Evolutionary conservation across 2,888 invertebrate genomes (phyloP), one percentile per base, ranked within the genome.

Genomic region (Chymomyza caudatula): DNA sequence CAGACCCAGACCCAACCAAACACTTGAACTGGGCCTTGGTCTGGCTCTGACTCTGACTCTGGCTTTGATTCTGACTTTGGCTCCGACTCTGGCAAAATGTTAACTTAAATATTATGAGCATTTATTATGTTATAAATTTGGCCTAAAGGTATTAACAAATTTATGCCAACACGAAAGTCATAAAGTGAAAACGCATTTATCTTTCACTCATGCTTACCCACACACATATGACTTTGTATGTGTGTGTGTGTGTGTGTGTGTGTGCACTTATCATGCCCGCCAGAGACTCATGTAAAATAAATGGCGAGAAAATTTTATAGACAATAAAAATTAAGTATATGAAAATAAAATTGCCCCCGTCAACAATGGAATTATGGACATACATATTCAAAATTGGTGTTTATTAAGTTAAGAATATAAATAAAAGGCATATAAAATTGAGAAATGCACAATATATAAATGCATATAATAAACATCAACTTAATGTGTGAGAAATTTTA

Each of bases 101-200:
- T 85, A 77, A 85, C 73, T 86, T 79, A 88, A 86, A 82, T 83
- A 85, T 82, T 83, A 83, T 81, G 77, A 87, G 86, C 88, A 87
- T 87, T 87, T 86, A 88, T 88, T 88, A 88, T 88, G 81, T 83
- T 87, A 88, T 86, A 86, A 87, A 87, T 87, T 86, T 86, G 83
- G 83, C 83, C 83, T 84, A 86, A 84, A 84, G 83, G 83, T 84
- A 84, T 84, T 84, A 84, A 84, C 83, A 84, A 84, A 85, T 84
- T 84, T 84, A 84, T 84, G 83, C 87, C 87, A 76, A 83, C 87
- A 84, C 76, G 83, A 86, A 83, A 83, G 85, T 83, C 83, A 86
- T 86, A 86, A 83, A 83, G 83, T 83, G 87, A 83, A 83, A 83
- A 83, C 84, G 85, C 83, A 86, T 83, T 83, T 83, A 83, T 85